Evolutionary conservation across 2,113 vertebrate genomes (phyloP).

Genomic region (Archilochus colubris): DNA sequence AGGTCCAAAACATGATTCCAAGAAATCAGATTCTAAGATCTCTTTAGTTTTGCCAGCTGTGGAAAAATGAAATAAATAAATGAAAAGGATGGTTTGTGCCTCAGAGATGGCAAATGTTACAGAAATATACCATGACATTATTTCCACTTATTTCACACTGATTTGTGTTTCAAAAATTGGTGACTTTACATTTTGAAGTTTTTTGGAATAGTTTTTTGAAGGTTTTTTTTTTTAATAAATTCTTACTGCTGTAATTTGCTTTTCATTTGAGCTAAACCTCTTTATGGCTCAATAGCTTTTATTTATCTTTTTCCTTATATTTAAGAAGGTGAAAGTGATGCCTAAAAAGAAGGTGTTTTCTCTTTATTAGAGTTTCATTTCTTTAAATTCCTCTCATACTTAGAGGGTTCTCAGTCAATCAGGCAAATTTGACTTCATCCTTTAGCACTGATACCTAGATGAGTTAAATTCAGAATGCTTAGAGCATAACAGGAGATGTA

Average conservation of each 20-base stretch:
- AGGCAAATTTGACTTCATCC: not conserved
- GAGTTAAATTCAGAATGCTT: not conserved
- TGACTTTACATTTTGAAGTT: not conserved
- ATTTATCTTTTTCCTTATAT: not conserved
- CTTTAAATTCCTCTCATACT: not conserved
- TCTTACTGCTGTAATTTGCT: not conserved
- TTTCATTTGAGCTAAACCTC: not conserved
- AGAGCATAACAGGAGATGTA: not conserved
- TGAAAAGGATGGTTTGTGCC: accelerated
- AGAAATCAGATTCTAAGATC: not conserved
- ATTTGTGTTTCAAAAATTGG: not conserved
- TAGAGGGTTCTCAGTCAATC: not conserved
- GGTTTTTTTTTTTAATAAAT: not conserved
- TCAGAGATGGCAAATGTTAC: not conserved
- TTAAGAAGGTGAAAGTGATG: not conserved
- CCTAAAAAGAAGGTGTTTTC: not conserved
- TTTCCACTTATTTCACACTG: not conserved
- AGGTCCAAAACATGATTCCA: not conserved
- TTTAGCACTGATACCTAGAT: not conserved
- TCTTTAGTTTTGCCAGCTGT: not conserved
- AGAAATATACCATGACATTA: not conserved
- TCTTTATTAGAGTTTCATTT: not conserved
- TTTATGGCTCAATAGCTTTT: not conserved
- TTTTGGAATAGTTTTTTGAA: not conserved
- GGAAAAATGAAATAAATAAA: not conserved